Evolutionary conservation across 2,888 invertebrate species (phyloP).

Genomic region (Cephalotes varians): DNA sequence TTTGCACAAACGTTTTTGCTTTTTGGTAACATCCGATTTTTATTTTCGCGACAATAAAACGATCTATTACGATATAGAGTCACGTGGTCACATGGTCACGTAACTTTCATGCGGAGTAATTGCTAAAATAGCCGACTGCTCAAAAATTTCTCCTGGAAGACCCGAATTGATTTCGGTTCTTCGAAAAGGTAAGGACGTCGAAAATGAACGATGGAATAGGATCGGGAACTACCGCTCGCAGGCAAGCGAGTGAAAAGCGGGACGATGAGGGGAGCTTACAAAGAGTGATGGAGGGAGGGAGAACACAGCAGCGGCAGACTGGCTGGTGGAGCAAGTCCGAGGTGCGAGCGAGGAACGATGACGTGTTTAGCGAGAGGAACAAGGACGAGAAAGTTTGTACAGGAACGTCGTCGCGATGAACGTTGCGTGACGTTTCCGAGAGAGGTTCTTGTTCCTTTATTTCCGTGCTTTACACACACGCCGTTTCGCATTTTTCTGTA

Average conservation of each 20-base stretch:
- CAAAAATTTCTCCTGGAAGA: not conserved
- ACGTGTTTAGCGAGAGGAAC: constrained; percentile 37
- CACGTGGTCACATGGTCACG: no score
- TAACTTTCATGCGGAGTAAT: not conserved
- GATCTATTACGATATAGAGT: not conserved
- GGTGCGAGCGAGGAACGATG: constrained; percentile 22
- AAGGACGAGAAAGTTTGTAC: constrained; percentile 29
- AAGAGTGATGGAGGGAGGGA: no score
- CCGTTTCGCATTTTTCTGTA: not conserved
- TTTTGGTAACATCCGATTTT: not conserved
- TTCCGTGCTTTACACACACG: no score
- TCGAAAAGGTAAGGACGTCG: not conserved
- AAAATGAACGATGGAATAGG: constrained; percentile 2
- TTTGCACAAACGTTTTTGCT: not conserved
- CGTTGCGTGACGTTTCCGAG: not conserved
- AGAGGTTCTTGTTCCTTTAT: not conserved
- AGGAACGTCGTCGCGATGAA: constrained; percentile 30
- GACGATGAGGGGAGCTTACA: not conserved
- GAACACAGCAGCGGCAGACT: constrained; percentile 31
- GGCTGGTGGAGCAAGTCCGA: constrained; percentile 32
- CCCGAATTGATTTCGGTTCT: not conserved
- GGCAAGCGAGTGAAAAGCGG: constrained; percentile 19
- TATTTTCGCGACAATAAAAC: not conserved
- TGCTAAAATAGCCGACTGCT: not conserved
- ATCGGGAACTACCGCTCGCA: constrained; percentile 12